Evolutionary conservation across 2,113 vertebrate species (phyloP).

Genomic region (Urocynchramus pylzowi): DNA sequence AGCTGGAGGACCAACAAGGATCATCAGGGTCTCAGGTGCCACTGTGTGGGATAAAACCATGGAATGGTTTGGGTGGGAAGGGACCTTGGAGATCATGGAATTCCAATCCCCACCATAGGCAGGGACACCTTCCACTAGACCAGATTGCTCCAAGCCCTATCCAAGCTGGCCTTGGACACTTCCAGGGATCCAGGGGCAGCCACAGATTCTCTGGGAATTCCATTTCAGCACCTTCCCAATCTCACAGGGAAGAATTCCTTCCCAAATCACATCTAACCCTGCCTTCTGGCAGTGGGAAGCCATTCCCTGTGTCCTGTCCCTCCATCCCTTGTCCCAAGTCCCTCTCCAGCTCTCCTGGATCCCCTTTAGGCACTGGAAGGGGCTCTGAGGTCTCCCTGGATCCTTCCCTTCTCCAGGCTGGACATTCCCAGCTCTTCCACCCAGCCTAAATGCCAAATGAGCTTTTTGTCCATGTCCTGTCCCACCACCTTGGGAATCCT

Average conservation of each 20-base stretch:
- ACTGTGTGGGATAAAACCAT: not conserved
- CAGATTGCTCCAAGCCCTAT: rapidly evolving
- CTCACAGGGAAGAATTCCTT: not conserved
- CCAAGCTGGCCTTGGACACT: not conserved
- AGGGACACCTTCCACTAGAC: not conserved
- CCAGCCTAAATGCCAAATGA: not conserved
- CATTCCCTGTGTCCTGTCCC: not conserved
- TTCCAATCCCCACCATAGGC: not conserved
- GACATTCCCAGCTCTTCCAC: not conserved
- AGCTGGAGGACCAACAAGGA: not conserved
- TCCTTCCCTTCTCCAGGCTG: not conserved
- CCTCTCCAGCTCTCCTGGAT: not conserved
- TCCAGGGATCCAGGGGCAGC: not conserved
- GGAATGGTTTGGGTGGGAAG: not conserved
- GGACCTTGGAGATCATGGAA: not conserved
- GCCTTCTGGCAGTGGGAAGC: not conserved
- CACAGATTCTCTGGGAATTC: not conserved
- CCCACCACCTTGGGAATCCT: not conserved
- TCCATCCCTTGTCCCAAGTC: rapidly evolving
- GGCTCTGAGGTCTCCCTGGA: not conserved
- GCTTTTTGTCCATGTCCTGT: not conserved
- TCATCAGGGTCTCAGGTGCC: not conserved
- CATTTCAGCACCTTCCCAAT: rapidly evolving
- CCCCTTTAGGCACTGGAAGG: not conserved
- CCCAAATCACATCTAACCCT: not conserved